phyloP scores from a whole-genome alignment of 2,888 invertebrate species.

The Anthophora plumipes region DNA sequence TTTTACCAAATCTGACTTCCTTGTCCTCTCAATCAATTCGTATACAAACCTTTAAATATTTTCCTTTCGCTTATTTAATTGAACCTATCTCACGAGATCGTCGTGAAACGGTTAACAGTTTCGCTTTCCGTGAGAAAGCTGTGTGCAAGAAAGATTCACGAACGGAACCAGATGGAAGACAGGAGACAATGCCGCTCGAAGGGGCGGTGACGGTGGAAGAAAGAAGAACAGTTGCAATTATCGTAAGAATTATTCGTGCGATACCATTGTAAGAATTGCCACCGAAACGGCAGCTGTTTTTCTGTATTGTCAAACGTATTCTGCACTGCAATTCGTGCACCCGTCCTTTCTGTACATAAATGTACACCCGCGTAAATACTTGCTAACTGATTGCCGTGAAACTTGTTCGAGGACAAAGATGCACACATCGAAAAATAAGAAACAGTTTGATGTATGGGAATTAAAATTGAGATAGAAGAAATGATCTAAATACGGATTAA shows the following conservation, averaged over 20 bases:
- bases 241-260: conserved; percentile 67
- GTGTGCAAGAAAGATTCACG: conserved; percentile 20
- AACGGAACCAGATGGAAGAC: conserved; percentile 44
- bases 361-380: neutral
- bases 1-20: too few species aligned
- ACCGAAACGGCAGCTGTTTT: conserved; percentile 66
- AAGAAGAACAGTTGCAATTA: conserved; percentile 61
- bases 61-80: neutral
- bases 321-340: conserved; percentile 43
- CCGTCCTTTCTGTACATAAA: neutral
- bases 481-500: too few species aligned
- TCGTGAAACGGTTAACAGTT: neutral
- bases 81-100: neutral
- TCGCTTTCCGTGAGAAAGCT: conserved; percentile 35
- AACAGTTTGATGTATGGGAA: neutral
- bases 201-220: conserved; percentile 14
- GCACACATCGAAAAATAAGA: neutral
- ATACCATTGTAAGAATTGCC: conserved; percentile 69
- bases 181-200: conserved; percentile 27
- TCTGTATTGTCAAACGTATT: conserved; percentile 57
- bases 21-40: too few species aligned
- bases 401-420: conserved; percentile 3
- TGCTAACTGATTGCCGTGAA: neutral
- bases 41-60: too few species aligned
- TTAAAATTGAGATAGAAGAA: too few species aligned